A percentile compares a stretch with the other conserved stretches of the same genome.
These are phyloP conservation scores for Dolichopus griseipennis DNA, from an alignment of 2,888 invertebrate species.

Conservation along the genomic window DNA sequence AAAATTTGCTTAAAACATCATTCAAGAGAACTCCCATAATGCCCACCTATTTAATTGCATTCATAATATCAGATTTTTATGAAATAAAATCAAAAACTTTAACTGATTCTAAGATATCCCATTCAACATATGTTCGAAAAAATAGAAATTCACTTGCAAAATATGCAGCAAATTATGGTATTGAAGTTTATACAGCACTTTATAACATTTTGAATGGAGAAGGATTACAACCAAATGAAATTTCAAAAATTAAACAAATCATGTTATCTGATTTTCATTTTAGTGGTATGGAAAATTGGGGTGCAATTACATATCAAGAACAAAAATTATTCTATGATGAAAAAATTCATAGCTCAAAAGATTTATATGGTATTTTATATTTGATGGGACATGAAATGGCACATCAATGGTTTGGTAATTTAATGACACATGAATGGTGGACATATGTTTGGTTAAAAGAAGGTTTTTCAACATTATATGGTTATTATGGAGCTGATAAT, in stretches of 20 bases:
- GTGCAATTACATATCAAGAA: conserved; percentile 50
- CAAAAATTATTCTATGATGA: conserved; percentile 30
- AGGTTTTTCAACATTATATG: conserved; percentile 53
- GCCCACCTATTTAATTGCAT: conserved; percentile 68
- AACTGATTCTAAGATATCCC: neutral
- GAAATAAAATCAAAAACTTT: neutral
- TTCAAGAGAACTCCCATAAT: conserved; percentile 47
- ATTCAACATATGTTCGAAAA: conserved; percentile 15
- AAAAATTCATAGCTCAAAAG: neutral
- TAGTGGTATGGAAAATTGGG: conserved; percentile 71
- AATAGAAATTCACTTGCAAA: conserved; percentile 52
- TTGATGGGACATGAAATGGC: conserved; percentile 48
- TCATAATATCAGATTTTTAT: conserved; percentile 51
- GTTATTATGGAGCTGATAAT: conserved; percentile 17
- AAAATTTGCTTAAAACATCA: conserved; percentile 16
- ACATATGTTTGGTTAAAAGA: conserved; percentile 59
- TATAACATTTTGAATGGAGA: conserved; percentile 26
- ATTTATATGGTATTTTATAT: conserved; percentile 28
- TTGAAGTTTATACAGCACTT: conserved; percentile 37
- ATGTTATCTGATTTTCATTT: conserved; percentile 69
- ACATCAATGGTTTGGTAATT: conserved; percentile 69
- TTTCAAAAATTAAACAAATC: conserved; percentile 41
- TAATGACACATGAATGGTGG: conserved; percentile 58
- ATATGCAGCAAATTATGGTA: conserved; percentile 47
- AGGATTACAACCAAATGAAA: conserved; percentile 49